Evolutionary conservation across 2,113 vertebrate genomes (phyloP).

Genomic region (Mixornis gularis): DNA sequence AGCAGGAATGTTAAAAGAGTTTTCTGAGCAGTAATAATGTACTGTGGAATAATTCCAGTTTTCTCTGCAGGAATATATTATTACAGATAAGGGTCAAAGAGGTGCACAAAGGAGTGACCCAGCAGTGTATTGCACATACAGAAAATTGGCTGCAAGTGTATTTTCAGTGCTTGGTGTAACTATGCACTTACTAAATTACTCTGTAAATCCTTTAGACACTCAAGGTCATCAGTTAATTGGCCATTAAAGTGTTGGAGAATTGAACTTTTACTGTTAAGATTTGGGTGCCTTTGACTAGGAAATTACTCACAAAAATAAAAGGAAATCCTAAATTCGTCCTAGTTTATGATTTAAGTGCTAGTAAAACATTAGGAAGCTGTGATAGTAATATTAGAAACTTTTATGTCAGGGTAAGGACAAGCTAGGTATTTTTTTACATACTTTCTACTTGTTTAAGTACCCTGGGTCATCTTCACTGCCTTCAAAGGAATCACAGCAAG

Average conservation of each 20-base stretch:
- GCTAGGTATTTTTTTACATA: neutral
- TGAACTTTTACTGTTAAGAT: neutral
- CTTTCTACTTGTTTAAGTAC: neutral
- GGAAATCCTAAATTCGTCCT: neutral
- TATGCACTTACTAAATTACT: conserved; percentile 25
- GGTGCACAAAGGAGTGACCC: conserved; percentile 22
- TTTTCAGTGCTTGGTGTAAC: conserved; percentile 4
- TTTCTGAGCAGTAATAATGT: conserved; percentile 52
- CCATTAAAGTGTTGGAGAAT: neutral
- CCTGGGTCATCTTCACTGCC: neutral
- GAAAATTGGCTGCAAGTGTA: conserved; percentile 34
- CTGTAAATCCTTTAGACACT: neutral
- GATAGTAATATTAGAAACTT: neutral
- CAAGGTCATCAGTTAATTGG: conserved; percentile 40
- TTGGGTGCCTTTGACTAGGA: neutral
- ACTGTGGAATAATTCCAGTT: conserved; percentile 17
- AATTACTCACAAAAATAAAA: neutral
- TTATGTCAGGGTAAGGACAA: neutral
- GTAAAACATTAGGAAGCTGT: neutral
- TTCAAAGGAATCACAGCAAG: neutral
- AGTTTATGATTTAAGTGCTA: neutral
- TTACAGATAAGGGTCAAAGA: conserved; percentile 51
- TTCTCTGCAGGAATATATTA: conserved; percentile 53
- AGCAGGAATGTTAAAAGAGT: conserved; percentile 51
- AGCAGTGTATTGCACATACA: neutral